Base-by-base conservation (phyloP, 2,888 invertebrate species). In the Synergus itoensis region DNA sequence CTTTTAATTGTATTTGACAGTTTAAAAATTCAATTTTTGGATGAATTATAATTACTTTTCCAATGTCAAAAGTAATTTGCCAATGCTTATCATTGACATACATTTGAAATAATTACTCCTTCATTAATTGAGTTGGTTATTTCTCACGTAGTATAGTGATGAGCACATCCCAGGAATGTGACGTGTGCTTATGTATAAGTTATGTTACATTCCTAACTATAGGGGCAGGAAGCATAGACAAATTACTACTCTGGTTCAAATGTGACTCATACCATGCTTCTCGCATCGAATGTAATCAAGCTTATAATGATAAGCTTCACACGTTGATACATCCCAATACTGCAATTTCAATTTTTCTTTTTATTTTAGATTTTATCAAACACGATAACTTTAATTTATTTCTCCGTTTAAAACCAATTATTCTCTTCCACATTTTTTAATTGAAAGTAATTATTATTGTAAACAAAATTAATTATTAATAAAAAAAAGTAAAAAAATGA, bases 261-360 rank as follows among this genome's bases (percentile, higher is more conserved):
- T 78, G 83, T 89, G 89, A 89, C 84, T 89, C 89, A 89, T 87
- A 81, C 83, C 79, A 69, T 79, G 82, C 82, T 83, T 85, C 84
- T 78, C 80, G 79, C 82, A 73, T 80, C 79, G 75, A 81, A 83
- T 79, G 84, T 83, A 84, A 84, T 86, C 82, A 82, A 82, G 81
- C 76, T 82, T 80, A 28, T 28, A 79, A 85, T 82, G 81, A 84
- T 81, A 81, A 73, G 79, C 73, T 81, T 82, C 79, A 63, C 45
- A 77, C 78, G 60, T 80, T 62, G 45, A 16, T 65, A 77, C 75
- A 82, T 82, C 21, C 48, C 21, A 45, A 65, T 79, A 76, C n/a
- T 77, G 64, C 75, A 78, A 62, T 41, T 48, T 18, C 16, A 21
- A 36, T 79, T 64, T 79, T 77, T 73, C 28, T 65, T 45, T 81